Percentiles rank a stretch among this genome's conserved stretches.
phyloP scores from a whole-genome alignment of 2,888 invertebrate species.

The Colletes collaris region DNA sequence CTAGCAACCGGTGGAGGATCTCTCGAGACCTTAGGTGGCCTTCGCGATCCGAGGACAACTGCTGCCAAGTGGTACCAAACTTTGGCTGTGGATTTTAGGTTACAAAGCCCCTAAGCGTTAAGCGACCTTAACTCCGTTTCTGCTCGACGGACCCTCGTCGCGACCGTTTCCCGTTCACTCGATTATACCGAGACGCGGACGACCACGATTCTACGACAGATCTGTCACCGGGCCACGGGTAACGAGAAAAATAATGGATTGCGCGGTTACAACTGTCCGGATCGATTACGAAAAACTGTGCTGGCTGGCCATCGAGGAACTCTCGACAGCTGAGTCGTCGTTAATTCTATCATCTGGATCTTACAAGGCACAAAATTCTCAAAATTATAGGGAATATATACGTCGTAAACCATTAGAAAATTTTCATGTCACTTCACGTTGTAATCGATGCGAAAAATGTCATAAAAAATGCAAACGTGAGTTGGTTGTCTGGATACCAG shows the following conservation, averaged over 20 bases:
- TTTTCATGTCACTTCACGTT: no score
- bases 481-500: no score
- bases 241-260: not conserved
- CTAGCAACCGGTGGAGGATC: slow-evolving; percentile 63
- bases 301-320: not conserved
- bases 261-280: not conserved
- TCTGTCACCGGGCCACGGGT: not conserved
- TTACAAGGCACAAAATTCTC: no score
- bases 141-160: slow-evolving; percentile 72
- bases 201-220: not conserved
- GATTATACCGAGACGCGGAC: slow-evolving; percentile 28
- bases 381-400: no score
- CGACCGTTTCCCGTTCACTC: slow-evolving; percentile 69
- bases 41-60: slow-evolving; percentile 61
- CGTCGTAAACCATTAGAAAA: no score
- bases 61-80: slow-evolving; percentile 59
- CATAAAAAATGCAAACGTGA: no score
- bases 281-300: no score
- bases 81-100: slow-evolving; percentile 62
- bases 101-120: slow-evolving; percentile 47
- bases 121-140: slow-evolving; percentile 47
- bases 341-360: no score
- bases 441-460: no score
- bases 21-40: slow-evolving; percentile 66
- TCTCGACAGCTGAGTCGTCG: not conserved